Evolutionary conservation across 2,797 vertebrate species (phyloP).

Genomic region (Astyanax mexicanus): DNA sequence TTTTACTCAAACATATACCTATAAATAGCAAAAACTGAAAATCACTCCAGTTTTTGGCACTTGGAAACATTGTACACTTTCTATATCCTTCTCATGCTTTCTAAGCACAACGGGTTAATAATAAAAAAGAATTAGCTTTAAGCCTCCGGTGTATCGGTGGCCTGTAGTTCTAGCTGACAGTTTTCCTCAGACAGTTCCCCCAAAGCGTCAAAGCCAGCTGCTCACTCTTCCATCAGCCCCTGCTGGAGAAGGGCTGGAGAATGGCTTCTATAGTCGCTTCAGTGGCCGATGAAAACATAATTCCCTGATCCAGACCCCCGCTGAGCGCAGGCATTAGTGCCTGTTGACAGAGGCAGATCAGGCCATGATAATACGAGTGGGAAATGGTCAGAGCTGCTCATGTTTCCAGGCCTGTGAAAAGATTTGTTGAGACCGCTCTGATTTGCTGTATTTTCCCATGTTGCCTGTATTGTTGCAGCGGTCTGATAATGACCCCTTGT

Average conservation of each 20-base stretch:
- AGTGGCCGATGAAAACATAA: slow-evolving; percentile 89
- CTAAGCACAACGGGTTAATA: too few relatives aligned
- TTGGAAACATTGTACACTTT: too few relatives aligned
- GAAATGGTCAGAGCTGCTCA: slow-evolving; percentile 83
- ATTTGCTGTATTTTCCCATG: slow-evolving; percentile 88
- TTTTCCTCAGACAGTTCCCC: slow-evolving; percentile 11
- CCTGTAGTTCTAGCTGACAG: slow-evolving; percentile 8
- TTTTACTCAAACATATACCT: too few relatives aligned
- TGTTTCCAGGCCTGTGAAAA: slow-evolving; percentile 90
- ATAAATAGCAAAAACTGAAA: too few relatives aligned
- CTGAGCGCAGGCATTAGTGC: slow-evolving; percentile 80
- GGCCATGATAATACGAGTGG: slow-evolving; percentile 84
- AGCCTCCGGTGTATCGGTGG: slow-evolving; percentile 9
- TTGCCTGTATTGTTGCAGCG: slow-evolving; percentile 79
- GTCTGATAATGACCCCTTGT: slow-evolving; percentile 83
- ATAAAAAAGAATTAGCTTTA: background rate
- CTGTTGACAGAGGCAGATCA: slow-evolving; percentile 87
- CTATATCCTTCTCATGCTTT: too few relatives aligned
- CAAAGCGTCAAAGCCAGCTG: slow-evolving; percentile 38
- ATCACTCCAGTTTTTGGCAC: too few relatives aligned
- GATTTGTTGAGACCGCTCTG: slow-evolving; percentile 87
- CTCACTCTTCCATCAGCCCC: slow-evolving; percentile 38
- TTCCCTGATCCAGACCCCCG: slow-evolving; percentile 76
- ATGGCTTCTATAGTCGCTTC: slow-evolving; percentile 56
- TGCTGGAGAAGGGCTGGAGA: slow-evolving; percentile 44